A percentile compares a stretch with the other conserved stretches of the same genome.
phyloP scores from a whole-genome alignment of 2,888 invertebrate species.

The Heteropelma amictum region DNA sequence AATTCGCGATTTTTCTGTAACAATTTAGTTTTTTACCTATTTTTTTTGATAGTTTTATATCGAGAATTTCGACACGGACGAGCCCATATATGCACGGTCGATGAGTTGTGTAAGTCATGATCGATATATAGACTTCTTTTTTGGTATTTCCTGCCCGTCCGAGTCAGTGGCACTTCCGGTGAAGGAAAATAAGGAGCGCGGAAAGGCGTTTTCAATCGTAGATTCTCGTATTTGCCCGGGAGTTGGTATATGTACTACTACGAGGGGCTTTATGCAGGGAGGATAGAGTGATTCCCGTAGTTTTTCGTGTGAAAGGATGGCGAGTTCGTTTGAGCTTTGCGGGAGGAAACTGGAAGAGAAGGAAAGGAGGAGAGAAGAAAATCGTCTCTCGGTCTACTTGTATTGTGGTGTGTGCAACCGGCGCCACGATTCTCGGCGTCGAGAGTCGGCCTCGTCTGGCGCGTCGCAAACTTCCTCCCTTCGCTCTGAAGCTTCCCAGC shows the following conservation, averaged over 20 bases:
- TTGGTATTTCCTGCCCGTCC: constrained; percentile 23
- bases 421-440: constrained; percentile 68
- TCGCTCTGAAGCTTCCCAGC: constrained; percentile 67
- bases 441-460: constrained; percentile 57
- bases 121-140: constrained; percentile 1
- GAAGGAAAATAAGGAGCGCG: constrained; percentile 8
- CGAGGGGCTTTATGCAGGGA: constrained; percentile 21
- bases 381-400: constrained; percentile 5
- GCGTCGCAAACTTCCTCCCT: constrained; percentile 66
- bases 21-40: too few relatives aligned
- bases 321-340: constrained; percentile 8
- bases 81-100: neutral
- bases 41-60: too few relatives aligned
- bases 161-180: constrained; percentile 27
- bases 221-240: constrained; percentile 23
- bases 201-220: constrained; percentile 9
- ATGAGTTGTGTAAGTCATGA: too few relatives aligned
- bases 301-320: constrained; percentile 53
- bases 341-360: neutral
- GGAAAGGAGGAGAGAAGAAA: constrained; percentile 22
- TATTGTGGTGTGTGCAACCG: constrained; percentile 48
- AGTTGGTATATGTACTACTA: neutral
- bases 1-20: too few relatives aligned
- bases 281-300: constrained; percentile 30
- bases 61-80: neutral